Percentiles rank a stretch among this genome's conserved stretches.
Evolutionary conservation across 2,113 vertebrate genomes (phyloP).

Genomic region (Phycodurus eques): DNA sequence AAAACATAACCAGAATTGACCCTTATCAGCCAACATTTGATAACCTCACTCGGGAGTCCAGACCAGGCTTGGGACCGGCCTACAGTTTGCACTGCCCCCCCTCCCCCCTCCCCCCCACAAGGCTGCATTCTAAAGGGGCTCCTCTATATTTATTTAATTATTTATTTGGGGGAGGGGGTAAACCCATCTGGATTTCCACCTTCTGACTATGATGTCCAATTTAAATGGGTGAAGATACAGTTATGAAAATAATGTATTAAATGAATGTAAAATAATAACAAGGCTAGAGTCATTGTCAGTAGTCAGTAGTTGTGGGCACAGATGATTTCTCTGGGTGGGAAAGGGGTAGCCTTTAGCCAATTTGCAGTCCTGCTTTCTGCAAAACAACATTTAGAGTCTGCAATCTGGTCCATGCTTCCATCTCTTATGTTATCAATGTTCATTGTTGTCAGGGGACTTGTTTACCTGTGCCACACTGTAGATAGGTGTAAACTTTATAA

Average conservation of each 20-base stretch:
- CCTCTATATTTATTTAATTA: neutral
- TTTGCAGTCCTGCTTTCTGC: slow-evolving; percentile 10
- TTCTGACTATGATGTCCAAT: neutral
- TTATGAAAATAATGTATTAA: neutral
- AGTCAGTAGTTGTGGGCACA: neutral
- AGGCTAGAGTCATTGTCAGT: neutral
- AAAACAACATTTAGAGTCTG: slow-evolving; percentile 12
- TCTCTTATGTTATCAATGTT: slow-evolving; percentile 10
- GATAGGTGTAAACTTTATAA: slow-evolving; percentile 36
- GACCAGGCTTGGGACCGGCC: too few relatives aligned
- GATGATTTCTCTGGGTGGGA: neutral
- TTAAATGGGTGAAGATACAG: neutral
- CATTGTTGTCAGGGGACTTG: slow-evolving; percentile 44
- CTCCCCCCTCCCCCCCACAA: too few relatives aligned
- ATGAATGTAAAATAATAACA: neutral
- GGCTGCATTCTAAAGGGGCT: neutral
- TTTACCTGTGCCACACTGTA: slow-evolving; percentile 40
- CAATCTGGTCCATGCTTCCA: slow-evolving; percentile 18
- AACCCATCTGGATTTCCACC: neutral
- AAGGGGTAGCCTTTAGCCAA: neutral
- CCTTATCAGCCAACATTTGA: too few relatives aligned
- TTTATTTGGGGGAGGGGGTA: too few relatives aligned
- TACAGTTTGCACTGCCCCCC: too few relatives aligned
- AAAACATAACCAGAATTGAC: neutral
- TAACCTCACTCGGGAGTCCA: too few relatives aligned